Evolutionary conservation across 1,140 invertebrate species (phyloP).

Genomic region (Lithobius niger): DNA sequence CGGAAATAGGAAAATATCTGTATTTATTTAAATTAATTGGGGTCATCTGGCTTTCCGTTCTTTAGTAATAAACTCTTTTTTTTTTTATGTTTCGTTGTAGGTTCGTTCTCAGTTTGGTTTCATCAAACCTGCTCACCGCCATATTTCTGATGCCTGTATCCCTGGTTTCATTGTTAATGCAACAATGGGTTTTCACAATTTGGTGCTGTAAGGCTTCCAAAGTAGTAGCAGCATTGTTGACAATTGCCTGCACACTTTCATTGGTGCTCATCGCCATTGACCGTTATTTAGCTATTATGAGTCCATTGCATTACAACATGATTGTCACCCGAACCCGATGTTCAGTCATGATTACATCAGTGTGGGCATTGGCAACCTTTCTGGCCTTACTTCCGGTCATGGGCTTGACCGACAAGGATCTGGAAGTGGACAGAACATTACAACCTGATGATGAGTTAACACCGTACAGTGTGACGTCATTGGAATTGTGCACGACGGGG

Average conservation of each 20-base stretch:
- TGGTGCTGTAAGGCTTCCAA: slow-evolving; percentile 37
- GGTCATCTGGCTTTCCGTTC: too few species aligned
- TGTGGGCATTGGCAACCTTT: slow-evolving; percentile 37
- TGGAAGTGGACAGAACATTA: slow-evolving; percentile 10
- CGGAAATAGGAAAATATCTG: too few species aligned
- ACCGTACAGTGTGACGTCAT: too few species aligned
- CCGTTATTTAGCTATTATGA: slow-evolving; percentile 72
- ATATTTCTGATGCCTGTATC: slow-evolving; percentile 44
- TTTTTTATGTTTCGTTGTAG: slow-evolving; percentile 34
- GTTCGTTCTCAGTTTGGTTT: slow-evolving; percentile 52
- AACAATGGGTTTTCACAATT: slow-evolving; percentile 28
- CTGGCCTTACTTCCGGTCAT: slow-evolving; percentile 9
- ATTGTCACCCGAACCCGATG: slow-evolving; percentile 57
- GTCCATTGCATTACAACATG: slow-evolving; percentile 67
- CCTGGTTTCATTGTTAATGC: slow-evolving; percentile 29
- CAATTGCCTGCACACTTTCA: slow-evolving; percentile 46
- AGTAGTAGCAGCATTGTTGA: slow-evolving; percentile 37
- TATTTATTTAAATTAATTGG: too few species aligned
- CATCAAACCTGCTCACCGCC: slow-evolving; percentile 49
- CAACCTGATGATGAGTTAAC: too few species aligned
- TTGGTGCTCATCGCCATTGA: slow-evolving; percentile 70
- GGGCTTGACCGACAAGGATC: background rate
- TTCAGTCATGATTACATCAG: slow-evolving; percentile 47
- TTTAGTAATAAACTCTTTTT: too few species aligned
- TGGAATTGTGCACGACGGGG: too few species aligned